Evolutionary conservation across 2,888 invertebrate species (phyloP).

Genomic region (Oxytorus armatus): DNA sequence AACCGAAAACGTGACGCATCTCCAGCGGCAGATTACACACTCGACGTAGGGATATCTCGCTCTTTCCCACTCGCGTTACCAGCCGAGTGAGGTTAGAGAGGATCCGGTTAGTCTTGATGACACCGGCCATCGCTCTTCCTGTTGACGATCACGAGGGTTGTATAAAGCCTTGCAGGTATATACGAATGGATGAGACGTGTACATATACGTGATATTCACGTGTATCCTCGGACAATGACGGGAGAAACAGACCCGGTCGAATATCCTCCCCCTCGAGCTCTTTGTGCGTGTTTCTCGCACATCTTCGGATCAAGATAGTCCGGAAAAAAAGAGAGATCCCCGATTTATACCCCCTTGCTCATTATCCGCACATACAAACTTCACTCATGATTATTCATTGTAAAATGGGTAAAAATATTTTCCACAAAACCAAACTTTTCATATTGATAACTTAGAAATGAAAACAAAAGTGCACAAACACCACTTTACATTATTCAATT

Average conservation of each 20-base stretch:
- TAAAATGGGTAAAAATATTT: no score
- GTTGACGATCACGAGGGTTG: constrained; percentile 43
- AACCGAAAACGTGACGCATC: constrained; percentile 69
- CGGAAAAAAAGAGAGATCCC: constrained; percentile 26
- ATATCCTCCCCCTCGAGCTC: constrained; percentile 1
- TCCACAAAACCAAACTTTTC: no score
- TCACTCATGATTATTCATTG: no score
- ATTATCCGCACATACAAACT: no score
- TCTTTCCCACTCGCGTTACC: constrained; percentile 23
- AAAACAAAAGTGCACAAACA: no score
- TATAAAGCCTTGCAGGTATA: constrained; percentile 7
- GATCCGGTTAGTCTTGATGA: constrained; percentile 63
- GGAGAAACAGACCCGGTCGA: neutral
- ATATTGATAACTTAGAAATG: no score
- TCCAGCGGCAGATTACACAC: constrained; percentile 57
- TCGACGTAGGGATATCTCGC: constrained; percentile 28
- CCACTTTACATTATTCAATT: no score
- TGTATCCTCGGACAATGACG: constrained; percentile 26
- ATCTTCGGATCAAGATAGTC: constrained; percentile 26
- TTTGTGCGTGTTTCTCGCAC: constrained; percentile 9
- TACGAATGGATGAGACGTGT: neutral
- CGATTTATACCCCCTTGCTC: neutral
- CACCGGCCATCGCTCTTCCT: constrained; percentile 59
- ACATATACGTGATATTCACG: constrained; percentile 6
- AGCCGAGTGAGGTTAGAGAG: constrained; percentile 22